Conservation (phyloP, 1,140 invertebrate species). For the Ceratoteleas bidentatus region DNA sequence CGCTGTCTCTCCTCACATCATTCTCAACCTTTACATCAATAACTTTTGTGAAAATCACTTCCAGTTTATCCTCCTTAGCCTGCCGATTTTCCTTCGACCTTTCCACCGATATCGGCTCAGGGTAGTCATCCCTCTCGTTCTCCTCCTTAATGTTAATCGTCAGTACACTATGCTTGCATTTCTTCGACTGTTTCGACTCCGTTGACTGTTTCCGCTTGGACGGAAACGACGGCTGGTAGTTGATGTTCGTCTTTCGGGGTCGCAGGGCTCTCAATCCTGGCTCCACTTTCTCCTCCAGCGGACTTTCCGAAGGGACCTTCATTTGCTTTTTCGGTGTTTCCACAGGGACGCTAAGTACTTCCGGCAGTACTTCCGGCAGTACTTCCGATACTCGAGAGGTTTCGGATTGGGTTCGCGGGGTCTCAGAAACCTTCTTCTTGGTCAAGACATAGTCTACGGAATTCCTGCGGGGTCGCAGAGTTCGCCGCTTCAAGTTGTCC, state of each 20-base stretch:
- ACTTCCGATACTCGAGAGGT: neutral
- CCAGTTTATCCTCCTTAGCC: conserved; percentile 18
- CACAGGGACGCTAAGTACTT: too few species aligned
- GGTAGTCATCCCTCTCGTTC: neutral
- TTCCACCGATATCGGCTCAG: neutral
- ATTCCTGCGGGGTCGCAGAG: conserved; percentile 65
- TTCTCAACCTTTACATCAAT: conserved; percentile 6
- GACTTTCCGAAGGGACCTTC: neutral
- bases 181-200: conserved; percentile 24
- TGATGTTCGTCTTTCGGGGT: conserved; percentile 62
- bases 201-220: conserved; percentile 20
- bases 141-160: conserved; percentile 25
- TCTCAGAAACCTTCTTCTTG: conserved; percentile 43
- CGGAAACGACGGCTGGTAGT: conserved; percentile 29
- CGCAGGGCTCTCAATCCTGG: conserved; percentile 52
- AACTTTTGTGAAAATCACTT: conserved; percentile 2
- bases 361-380: too few species aligned
- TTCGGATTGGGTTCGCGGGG: conserved; percentile 27
- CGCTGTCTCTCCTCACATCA: neutral
- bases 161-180: conserved; percentile 26
- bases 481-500: conserved; percentile 23
- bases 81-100: conserved; percentile 43
- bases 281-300: conserved; percentile 41
- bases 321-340: neutral
- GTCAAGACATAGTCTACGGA: conserved; percentile 59